These are phyloP conservation scores for Drosophila nr. fundita DNA, from an alignment of 2,888 invertebrate genomes.

Conservation along the genomic window DNA sequence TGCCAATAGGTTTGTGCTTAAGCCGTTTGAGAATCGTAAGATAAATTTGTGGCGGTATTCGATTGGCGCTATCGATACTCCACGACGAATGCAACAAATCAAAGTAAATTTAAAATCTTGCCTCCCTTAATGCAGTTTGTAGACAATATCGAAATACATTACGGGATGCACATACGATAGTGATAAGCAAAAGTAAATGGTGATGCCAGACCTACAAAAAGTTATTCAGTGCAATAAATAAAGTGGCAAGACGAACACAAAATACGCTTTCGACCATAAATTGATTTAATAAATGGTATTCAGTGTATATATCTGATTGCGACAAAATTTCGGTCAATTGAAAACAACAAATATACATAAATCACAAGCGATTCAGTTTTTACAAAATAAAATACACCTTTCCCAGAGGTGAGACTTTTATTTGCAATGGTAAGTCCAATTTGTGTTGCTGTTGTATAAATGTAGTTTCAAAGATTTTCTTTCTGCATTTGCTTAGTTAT, in stretches of 20 bases:
- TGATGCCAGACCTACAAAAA: constrained; percentile 26
- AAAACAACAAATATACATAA: constrained; percentile 11
- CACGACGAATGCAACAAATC: too few relatives aligned
- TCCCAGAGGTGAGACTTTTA: constrained; percentile 29
- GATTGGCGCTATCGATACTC: too few relatives aligned
- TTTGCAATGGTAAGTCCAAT: constrained; percentile 65
- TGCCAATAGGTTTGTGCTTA: too few relatives aligned
- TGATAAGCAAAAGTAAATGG: not conserved
- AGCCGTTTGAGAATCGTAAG: too few relatives aligned
- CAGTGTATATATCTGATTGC: constrained; percentile 10
- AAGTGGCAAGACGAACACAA: not conserved
- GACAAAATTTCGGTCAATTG: constrained; percentile 13
- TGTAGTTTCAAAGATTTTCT: not conserved
- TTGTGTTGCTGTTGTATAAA: not conserved
- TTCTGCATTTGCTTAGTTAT: constrained; percentile 27
- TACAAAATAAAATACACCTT: constrained; percentile 23
- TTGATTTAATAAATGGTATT: constrained; percentile 65
- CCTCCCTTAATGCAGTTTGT: not conserved
- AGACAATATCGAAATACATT: constrained; percentile 3
- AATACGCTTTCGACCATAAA: constrained; percentile 69
- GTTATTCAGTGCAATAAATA: constrained; percentile 3
- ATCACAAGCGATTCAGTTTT: constrained; percentile 18
- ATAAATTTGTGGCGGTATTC: too few relatives aligned
- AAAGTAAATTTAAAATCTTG: not conserved
- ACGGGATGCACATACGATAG: not conserved